phyloP scores from a whole-genome alignment of 2,888 invertebrate genomes.

The Leptinotarsa tumamoca region DNA sequence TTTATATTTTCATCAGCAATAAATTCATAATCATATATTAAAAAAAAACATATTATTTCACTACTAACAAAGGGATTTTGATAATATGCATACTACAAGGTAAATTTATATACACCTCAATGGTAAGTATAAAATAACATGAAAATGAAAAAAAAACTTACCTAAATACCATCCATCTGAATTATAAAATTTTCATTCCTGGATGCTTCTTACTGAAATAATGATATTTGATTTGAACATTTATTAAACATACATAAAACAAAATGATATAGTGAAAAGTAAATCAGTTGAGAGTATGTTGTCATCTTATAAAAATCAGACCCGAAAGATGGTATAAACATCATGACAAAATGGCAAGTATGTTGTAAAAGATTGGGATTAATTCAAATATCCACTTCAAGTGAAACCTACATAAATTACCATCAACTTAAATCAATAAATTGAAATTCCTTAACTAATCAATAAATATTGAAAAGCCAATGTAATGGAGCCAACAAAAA shows the following conservation, averaged over 20 bases:
- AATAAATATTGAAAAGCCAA: no score
- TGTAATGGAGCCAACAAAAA: no score
- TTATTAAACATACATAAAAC: background rate
- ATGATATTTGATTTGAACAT: background rate
- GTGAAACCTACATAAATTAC: no score
- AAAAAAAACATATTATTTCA: background rate
- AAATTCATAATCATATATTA: background rate
- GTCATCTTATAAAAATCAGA: conserved; percentile 23
- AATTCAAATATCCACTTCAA: no score
- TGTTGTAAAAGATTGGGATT: no score
- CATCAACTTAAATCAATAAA: no score
- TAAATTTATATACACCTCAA: no score
- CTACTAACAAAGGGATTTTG: no score
- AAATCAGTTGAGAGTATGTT: background rate
- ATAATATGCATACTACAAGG: no score
- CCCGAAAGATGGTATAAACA: conserved; percentile 30
- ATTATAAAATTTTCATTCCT: background rate
- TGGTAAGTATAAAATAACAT: no score
- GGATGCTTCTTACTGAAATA: background rate
- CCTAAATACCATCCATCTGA: background rate
- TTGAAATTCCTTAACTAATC: no score
- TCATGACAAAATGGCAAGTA: conserved; percentile 11
- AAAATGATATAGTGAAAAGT: background rate
- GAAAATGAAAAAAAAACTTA: background rate
- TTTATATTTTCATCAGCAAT: background rate